Conservation (phyloP, 2,888 invertebrate species). For the Epistrophella euchroma region DNA sequence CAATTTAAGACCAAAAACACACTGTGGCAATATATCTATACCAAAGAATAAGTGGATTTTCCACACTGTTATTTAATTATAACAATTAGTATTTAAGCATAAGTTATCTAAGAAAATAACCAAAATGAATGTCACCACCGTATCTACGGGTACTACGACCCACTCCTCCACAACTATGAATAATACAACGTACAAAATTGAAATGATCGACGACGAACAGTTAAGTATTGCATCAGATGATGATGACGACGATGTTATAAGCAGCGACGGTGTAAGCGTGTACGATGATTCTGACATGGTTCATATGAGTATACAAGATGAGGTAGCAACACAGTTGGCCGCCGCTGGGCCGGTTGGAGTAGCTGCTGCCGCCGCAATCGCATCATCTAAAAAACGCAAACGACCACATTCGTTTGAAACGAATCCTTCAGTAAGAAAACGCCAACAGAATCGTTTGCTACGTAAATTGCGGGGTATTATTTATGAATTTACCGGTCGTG, state of each 20-base stretch:
- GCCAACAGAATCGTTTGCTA: slow-evolving; percentile 96
- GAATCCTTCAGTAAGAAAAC: slow-evolving; percentile 97
- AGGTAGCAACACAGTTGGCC: slow-evolving; percentile 97
- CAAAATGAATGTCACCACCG: slow-evolving; percentile 82
- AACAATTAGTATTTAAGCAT: slow-evolving; percentile 62
- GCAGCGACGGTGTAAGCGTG: slow-evolving; percentile 91
- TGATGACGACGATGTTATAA: slow-evolving; percentile 94
- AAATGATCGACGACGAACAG: slow-evolving; percentile 88
- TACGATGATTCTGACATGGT: slow-evolving; percentile 94
- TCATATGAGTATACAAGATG: slow-evolving; percentile 94
- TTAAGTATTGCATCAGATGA: slow-evolving; percentile 89
- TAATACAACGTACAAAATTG: slow-evolving; percentile 87
- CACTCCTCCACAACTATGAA: slow-evolving; percentile 78
- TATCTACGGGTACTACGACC: slow-evolving; percentile 80
- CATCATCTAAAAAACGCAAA: slow-evolving; percentile 97
- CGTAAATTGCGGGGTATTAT: slow-evolving; percentile 96
- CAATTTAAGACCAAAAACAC: slow-evolving; percentile 37
- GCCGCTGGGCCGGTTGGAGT: slow-evolving; percentile 98
- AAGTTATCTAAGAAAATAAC: slow-evolving; percentile 53
- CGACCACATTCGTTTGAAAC: slow-evolving; percentile 98
- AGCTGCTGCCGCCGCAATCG: slow-evolving; percentile 98
- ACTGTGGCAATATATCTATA: slow-evolving; percentile 73
- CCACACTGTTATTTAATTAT: slow-evolving; percentile 56
- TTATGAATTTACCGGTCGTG: slow-evolving; percentile 98
- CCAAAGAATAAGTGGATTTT: slow-evolving; percentile 63